Evolutionary conservation across 1,140 invertebrate genomes (phyloP).

Genomic region (Saccostrea cuccullata): DNA sequence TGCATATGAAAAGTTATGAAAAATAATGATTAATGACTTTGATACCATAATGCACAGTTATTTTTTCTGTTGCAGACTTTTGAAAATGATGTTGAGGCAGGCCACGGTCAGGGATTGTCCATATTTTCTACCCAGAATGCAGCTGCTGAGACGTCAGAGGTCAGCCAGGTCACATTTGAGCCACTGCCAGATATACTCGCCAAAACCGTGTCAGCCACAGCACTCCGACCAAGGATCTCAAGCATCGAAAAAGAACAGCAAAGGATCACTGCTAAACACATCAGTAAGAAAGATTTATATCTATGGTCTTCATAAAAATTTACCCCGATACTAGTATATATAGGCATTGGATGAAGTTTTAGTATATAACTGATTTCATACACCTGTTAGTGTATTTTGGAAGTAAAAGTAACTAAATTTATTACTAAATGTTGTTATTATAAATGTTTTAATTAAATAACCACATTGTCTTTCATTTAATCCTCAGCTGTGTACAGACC

Average conservation of each 20-base stretch:
- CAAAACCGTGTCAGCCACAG: slow-evolving; percentile 62
- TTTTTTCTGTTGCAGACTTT: slow-evolving; percentile 49
- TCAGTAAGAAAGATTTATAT: slow-evolving; percentile 57
- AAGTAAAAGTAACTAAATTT: too few relatives aligned
- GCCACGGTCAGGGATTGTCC: slow-evolving; percentile 45
- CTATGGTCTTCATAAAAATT: not conserved
- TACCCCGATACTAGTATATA: too few relatives aligned
- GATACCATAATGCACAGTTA: not conserved
- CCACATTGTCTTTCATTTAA: slow-evolving; percentile 23
- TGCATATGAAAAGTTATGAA: too few relatives aligned
- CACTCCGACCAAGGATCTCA: slow-evolving; percentile 69
- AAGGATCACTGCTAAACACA: slow-evolving; percentile 59
- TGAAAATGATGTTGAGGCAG: slow-evolving; percentile 57
- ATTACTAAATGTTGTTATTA: too few relatives aligned
- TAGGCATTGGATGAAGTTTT: not conserved
- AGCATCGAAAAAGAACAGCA: slow-evolving; percentile 64
- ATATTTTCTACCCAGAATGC: slow-evolving; percentile 39
- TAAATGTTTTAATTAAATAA: not conserved
- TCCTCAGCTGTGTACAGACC: slow-evolving; percentile 64
- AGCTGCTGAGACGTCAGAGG: slow-evolving; percentile 37
- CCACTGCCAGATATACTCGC: slow-evolving; percentile 72
- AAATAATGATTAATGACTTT: too few relatives aligned
- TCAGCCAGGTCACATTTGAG: slow-evolving; percentile 68
- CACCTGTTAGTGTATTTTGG: too few relatives aligned
- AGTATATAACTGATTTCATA: not conserved